A percentile compares a stretch with the other conserved stretches of the same genome.
Conservation (phyloP, 2,113 vertebrate species). For the Mus musculus region DNA sequence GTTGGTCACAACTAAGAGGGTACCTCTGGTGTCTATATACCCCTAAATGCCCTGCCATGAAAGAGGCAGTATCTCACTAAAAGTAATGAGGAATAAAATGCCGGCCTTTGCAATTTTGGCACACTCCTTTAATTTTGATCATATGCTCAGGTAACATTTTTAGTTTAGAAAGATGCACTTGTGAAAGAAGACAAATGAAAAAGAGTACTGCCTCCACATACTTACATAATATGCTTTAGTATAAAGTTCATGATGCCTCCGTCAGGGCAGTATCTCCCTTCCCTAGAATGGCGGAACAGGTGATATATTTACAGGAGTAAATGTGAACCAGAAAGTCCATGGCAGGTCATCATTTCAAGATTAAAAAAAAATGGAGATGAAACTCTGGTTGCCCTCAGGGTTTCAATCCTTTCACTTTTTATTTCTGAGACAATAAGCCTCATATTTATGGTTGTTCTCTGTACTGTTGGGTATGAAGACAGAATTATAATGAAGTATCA, state of each 20-base stretch:
- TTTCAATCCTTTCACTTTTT: not conserved
- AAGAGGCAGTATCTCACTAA: not conserved
- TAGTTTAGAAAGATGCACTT: not conserved
- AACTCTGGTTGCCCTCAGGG: constrained; percentile 44
- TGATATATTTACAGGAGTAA: not conserved
- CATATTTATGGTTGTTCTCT: constrained; percentile 58
- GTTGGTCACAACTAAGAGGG: not conserved
- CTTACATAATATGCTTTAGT: not conserved
- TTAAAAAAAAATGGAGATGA: constrained; percentile 55
- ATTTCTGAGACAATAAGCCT: constrained; percentile 55
- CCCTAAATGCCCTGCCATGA: not conserved
- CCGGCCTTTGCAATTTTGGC: not conserved
- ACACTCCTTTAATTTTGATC: not conserved
- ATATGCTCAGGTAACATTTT: not conserved
- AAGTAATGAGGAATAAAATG: not conserved
- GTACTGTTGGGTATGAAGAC: constrained; percentile 59
- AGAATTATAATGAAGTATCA: constrained; percentile 74
- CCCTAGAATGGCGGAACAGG: not conserved
- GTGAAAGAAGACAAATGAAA: not conserved
- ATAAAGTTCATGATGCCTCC: not conserved
- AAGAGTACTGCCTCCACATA: not conserved
- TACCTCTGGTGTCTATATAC: not conserved
- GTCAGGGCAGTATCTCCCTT: not conserved
- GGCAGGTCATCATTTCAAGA: constrained; percentile 12
- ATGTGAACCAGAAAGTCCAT: not conserved